Base-by-base conservation (phyloP, 2,888 invertebrate species). In the Drosophila lutescens region DNA sequence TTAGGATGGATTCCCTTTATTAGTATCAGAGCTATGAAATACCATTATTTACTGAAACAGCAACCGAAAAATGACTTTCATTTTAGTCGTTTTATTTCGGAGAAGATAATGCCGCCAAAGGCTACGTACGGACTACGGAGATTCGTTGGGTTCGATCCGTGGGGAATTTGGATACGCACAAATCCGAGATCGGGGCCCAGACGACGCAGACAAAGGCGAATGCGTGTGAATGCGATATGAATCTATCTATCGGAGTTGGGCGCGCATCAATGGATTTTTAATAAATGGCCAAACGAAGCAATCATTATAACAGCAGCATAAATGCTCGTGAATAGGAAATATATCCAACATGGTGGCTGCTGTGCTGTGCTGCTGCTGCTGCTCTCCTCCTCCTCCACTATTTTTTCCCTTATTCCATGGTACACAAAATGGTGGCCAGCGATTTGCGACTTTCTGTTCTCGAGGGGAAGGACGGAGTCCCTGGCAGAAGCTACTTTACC, bases 41-140 rank as follows among this genome's bases (percentile, higher is more conserved):
- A 78, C 74, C 84, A 88, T 41, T 53, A 88, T 41, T 53, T 56
- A 56, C 43, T 17, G 59, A 43, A 59, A 59, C 26, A 49, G 62
- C 49, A 63, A 40, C 65, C 63, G 66, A 65, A 80, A 85, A 89
- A 86, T 89, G 89, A 89, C 89, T 89, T 89, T 89, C 89, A 89
- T 78, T 89, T 85, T 85, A 79, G 86, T 77, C 53, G 65, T 63
- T 38, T 60, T 15, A 58, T 36, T 44, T 55, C 32, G 34, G 34
- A 54, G 79, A 59, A 59, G 75, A 65, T 79, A 79, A 71, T 79
- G 81, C 81, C 81, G 65, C 61, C 69, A 70, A 60, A 59, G 76
- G 75, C 68, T 49, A 60, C 26, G 26, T 46, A 60, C 51, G 54
- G 57, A 57, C 56, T 54, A 30, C 65, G 61, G 65, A 74, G 67